phyloP scores from a whole-genome alignment of 2,113 vertebrate genomes.

The Brachypteracias leptosomus region DNA sequence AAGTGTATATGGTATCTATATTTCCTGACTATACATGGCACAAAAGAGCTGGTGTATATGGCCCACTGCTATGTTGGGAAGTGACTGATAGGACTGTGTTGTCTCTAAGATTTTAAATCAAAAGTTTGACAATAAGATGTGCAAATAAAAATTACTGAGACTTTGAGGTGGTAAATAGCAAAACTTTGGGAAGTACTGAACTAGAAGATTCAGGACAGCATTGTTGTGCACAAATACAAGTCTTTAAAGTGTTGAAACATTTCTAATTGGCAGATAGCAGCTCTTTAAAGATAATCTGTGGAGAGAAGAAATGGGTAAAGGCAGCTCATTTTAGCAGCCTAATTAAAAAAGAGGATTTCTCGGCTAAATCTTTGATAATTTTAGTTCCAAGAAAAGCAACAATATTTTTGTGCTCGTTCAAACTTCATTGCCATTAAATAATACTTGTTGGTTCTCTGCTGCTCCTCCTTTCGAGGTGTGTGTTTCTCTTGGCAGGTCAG shows the following conservation, averaged over 20 bases:
- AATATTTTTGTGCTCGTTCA: not conserved
- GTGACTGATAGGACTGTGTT: not conserved
- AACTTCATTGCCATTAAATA: not conserved
- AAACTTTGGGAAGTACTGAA: not conserved
- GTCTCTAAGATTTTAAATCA: not conserved
- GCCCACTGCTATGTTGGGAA: not conserved
- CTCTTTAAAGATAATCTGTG: not conserved
- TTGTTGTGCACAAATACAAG: not conserved
- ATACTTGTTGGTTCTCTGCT: not conserved
- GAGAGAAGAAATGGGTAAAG: not conserved
- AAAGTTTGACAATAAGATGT: not conserved
- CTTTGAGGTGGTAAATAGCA: not conserved
- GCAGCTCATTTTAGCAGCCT: not conserved
- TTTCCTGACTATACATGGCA: not conserved
- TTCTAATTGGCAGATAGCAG: not conserved
- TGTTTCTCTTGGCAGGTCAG: slow-evolving; percentile 54
- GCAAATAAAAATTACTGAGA: not conserved
- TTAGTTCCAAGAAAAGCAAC: not conserved
- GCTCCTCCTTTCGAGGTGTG: not conserved
- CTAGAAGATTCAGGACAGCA: not conserved
- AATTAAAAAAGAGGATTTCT: not conserved
- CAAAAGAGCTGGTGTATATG: not conserved
- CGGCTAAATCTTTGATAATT: not conserved
- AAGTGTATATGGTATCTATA: not conserved
- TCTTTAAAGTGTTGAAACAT: not conserved